Base-by-base conservation (phyloP, 2,888 invertebrate genomes). In the Eristalinus sepulchralis region DNA sequence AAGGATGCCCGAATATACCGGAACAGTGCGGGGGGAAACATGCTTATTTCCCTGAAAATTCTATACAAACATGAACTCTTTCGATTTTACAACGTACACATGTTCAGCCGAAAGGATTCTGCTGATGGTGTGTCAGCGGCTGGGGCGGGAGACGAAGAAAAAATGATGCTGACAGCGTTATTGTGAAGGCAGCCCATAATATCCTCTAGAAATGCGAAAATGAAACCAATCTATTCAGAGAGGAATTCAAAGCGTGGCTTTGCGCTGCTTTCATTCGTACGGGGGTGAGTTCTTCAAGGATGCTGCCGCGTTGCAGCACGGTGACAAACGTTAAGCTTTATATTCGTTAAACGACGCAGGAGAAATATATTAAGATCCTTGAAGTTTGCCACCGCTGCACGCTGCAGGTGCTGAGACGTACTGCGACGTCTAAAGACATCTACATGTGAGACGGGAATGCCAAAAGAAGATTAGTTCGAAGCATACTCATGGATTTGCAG, bases 1-100 rank as follows among this genome's bases (percentile, higher is more conserved):
- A 86, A 86, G 86, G 86, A 86, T 86, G 73, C 75, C 78, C 53
- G 24, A 68, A 75, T 63, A 47, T 62, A 53, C 9, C 10, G 13
- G 27, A n/a, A 27, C 27, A 5, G 5, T 5, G 57, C 3, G 6
- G 57, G 33, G 60, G 67, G 66, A 72, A 85, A 73, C 68, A 75
- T 78, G 86, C 68, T 78, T 71, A 78, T 73, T 78, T 82, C 70
- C 66, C 64, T 73, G 62, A 75, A 73, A 73, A 82, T 79, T 83
- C 71, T 75, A 75, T 86, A 78, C 86, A 86, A 83, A 78, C 78
- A 75, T 78, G 63, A 82, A 79, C 78, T 83, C 83, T 75, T 83
- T 83, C 78, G 62, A 67, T 86, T 79, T 73, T 82, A 83, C 73
- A 83, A 79, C 70, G 53, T n/a, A 73, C 62, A 73, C 60, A 67